phyloP scores from a whole-genome alignment of 2,113 vertebrate genomes.

The Micronycteris hirsuta region DNA sequence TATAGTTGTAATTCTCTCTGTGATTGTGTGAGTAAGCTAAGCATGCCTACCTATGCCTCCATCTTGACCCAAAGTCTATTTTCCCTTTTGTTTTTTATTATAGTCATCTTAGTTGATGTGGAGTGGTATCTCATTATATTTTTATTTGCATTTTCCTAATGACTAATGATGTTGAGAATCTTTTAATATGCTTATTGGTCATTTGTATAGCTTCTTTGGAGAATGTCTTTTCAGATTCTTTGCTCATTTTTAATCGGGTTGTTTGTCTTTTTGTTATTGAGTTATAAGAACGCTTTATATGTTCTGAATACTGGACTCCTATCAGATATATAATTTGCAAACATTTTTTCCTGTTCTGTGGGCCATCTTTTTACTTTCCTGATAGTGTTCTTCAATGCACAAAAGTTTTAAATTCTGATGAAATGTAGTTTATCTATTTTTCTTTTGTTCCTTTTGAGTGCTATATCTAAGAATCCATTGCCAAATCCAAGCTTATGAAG shows the following conservation, averaged over 20 bases:
- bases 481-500: neutral
- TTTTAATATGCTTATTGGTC: neutral
- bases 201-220: neutral
- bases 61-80: no score
- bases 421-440: neutral
- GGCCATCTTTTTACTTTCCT: neutral
- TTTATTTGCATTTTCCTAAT: conserved; percentile 7
- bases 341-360: neutral
- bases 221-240: neutral
- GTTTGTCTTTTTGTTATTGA: neutral
- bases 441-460: neutral
- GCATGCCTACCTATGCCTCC: no score
- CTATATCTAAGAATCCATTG: neutral
- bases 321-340: neutral
- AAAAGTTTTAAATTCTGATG: neutral
- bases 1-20: no score
- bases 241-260: neutral
- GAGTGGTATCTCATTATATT: neutral
- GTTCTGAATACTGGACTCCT: neutral
- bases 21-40: no score
- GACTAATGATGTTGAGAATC: neutral
- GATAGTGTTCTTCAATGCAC: neutral
- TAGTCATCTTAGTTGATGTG: neutral
- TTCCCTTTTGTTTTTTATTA: neutral
- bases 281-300: neutral